phyloP scores from a whole-genome alignment of 2,113 vertebrate species.

The Hemibagrus wyckioides region DNA sequence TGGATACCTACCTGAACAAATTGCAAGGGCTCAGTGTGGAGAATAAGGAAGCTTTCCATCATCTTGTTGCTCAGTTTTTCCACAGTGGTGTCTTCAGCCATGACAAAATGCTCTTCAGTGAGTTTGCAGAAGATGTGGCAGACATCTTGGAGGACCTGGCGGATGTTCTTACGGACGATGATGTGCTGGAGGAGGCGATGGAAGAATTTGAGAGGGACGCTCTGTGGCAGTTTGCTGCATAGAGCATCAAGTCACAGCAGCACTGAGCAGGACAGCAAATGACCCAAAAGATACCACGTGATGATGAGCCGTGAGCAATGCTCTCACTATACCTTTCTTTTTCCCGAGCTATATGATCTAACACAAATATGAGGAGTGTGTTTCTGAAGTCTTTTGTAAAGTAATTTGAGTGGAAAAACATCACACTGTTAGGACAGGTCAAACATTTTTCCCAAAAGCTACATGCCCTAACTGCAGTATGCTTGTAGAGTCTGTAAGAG shows the following conservation, averaged over 20 bases:
- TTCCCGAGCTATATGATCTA: constrained; percentile 1
- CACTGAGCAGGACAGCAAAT: constrained; percentile 5
- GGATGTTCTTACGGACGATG: constrained; percentile 77
- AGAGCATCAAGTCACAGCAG: constrained; percentile 10
- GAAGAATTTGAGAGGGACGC: constrained; percentile 87
- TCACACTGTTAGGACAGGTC: neutral
- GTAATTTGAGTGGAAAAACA: neutral
- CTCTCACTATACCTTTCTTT: constrained; percentile 3
- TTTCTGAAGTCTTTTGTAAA: constrained; percentile 23
- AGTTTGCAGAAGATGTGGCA: constrained; percentile 77
- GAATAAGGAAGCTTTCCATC: constrained; percentile 68
- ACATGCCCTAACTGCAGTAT: constrained; percentile 25
- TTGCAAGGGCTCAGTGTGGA: constrained; percentile 56
- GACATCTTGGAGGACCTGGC: constrained; percentile 84
- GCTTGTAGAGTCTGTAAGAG: constrained; percentile 9
- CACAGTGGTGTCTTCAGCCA: constrained; percentile 78
- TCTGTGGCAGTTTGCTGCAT: constrained; percentile 72
- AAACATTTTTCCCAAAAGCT: neutral
- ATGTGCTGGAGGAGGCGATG: constrained; percentile 76
- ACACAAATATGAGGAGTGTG: constrained; percentile 27
- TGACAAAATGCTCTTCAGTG: constrained; percentile 78
- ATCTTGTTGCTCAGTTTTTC: constrained; percentile 71
- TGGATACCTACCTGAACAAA: constrained; percentile 78
- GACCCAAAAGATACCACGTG: neutral
- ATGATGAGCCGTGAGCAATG: neutral